phyloP scores from a whole-genome alignment of 2,888 invertebrate species.

The Cryptosula pallasiana region DNA sequence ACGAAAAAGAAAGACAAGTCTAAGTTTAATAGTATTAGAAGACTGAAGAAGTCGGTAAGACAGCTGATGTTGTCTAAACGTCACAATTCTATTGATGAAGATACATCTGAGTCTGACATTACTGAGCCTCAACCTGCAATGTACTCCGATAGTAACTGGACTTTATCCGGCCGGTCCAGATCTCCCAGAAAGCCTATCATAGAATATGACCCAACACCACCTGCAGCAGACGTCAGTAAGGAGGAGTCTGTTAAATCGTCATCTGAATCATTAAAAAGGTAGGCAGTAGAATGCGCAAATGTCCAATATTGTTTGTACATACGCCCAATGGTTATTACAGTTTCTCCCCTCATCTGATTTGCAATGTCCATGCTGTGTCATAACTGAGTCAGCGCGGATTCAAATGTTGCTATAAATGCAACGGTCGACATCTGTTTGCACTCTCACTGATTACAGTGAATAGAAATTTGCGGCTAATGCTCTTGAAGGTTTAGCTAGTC shows the following conservation, averaged over 20 bases:
- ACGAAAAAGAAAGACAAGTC: neutral
- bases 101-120: neutral
- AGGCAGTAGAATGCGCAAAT: neutral
- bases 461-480: too few species aligned
- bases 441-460: too few species aligned
- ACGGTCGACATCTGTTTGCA: too few species aligned
- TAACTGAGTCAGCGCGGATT: too few species aligned
- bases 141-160: conserved; percentile 5
- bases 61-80: neutral
- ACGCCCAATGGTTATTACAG: too few species aligned
- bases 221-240: neutral
- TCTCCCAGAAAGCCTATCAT: neutral
- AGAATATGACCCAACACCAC: neutral
- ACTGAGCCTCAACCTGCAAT: neutral
- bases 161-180: neutral
- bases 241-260: neutral
- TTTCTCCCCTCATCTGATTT: too few species aligned
- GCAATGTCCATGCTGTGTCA: too few species aligned
- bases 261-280: neutral
- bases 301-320: neutral
- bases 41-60: neutral
- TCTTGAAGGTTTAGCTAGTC: too few species aligned
- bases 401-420: too few species aligned
- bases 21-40: conserved; percentile 15
- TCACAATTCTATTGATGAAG: neutral